A percentile compares a stretch with the other conserved stretches of the same genome.
These are phyloP conservation scores for Chlorospingus flavigularis DNA, from an alignment of 2,797 vertebrate species.

Conservation along the genomic window DNA sequence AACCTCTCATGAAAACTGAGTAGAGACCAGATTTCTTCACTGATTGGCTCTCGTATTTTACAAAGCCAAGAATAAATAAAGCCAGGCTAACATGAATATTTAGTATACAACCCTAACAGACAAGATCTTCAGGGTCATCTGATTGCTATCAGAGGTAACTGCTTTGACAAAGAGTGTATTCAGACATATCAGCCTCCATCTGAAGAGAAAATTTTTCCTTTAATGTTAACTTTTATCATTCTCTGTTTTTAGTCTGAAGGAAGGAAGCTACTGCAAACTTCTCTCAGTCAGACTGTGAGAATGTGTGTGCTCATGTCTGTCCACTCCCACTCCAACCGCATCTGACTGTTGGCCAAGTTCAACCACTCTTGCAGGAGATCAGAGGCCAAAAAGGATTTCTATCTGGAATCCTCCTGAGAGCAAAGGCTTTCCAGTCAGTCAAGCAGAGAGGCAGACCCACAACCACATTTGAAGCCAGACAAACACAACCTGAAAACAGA, in stretches of 20 bases:
- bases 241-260: neutral
- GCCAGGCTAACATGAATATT: neutral
- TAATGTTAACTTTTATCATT: neutral
- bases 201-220: neutral
- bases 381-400: neutral
- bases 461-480: neutral
- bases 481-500: conserved; percentile 1
- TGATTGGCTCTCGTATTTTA: neutral
- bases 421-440: neutral
- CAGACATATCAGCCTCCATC: neutral
- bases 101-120: neutral
- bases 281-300: neutral
- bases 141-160: neutral
- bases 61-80: neutral
- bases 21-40: neutral
- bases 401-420: neutral
- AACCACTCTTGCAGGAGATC: neutral
- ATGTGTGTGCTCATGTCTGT: neutral
- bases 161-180: neutral
- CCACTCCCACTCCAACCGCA: neutral
- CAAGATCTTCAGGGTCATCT: neutral
- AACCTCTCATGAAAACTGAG: neutral
- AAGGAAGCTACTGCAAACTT: neutral
- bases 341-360: accelerated
- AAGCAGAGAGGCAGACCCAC: neutral